phyloP scores from a whole-genome alignment of 2,888 invertebrate genomes.

The Mythimna impura region DNA sequence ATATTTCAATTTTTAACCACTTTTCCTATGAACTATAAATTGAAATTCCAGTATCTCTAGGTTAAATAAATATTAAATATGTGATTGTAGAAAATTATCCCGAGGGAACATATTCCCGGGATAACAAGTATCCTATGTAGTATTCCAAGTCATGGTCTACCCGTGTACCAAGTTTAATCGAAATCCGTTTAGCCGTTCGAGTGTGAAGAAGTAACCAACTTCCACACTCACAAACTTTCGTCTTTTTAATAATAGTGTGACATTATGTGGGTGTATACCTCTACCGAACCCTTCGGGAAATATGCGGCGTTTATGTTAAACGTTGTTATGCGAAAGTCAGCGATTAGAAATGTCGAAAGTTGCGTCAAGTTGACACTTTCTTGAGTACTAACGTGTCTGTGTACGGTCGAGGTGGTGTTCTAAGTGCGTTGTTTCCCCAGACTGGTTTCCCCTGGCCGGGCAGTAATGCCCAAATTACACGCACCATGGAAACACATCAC shows the following conservation, averaged over 20 bases:
- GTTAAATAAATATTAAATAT: neutral
- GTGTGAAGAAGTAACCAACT: too few species aligned
- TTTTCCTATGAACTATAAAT: too few species aligned
- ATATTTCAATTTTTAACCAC: too few species aligned
- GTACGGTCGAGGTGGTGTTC: conserved; percentile 48
- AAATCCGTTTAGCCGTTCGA: too few species aligned
- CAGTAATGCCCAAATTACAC: conserved; percentile 77
- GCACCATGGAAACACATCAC: conserved; percentile 72
- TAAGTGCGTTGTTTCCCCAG: conserved; percentile 56
- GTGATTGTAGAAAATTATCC: too few species aligned
- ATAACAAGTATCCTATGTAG: too few species aligned
- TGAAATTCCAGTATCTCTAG: neutral
- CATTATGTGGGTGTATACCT: neutral
- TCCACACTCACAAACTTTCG: too few species aligned
- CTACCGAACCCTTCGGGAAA: neutral
- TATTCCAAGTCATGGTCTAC: too few species aligned
- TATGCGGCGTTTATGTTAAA: neutral
- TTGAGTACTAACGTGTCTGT: conserved; percentile 50
- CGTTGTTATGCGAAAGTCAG: conserved; percentile 39
- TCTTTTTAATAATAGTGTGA: too few species aligned
- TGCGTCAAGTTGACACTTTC: conserved; percentile 69
- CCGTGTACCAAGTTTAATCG: too few species aligned
- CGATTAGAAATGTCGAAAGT: conserved; percentile 69
- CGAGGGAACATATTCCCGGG: too few species aligned
- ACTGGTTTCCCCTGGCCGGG: conserved; percentile 35